Evolutionary conservation across 2,797 vertebrate genomes (phyloP).

Genomic region (Vipera ursinii): DNA sequence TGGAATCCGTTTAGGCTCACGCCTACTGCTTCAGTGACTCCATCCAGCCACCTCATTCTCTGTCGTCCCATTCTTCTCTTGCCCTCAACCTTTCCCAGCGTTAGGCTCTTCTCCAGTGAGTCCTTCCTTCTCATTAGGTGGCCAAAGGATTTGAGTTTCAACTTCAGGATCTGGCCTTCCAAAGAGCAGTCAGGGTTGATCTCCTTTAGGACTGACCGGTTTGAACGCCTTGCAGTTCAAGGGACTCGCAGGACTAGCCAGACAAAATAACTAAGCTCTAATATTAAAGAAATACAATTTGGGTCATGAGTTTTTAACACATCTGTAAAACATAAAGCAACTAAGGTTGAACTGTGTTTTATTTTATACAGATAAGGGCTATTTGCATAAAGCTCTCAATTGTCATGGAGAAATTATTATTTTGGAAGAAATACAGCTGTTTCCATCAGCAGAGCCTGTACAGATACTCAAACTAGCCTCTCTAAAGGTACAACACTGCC

Average conservation of each 20-base stretch:
- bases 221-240: no score
- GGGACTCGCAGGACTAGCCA: neutral
- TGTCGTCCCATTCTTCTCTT: no score
- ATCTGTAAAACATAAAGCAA: neutral
- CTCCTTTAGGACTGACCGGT: no score
- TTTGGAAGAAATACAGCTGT: slow-evolving; percentile 79
- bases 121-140: no score
- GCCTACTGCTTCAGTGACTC: no score
- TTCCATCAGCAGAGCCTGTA: slow-evolving; percentile 61
- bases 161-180: no score
- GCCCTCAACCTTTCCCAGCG: no score
- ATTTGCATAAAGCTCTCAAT: slow-evolving; percentile 78
- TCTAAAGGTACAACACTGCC: slow-evolving; percentile 64
- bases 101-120: no score
- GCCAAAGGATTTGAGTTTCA: no score
- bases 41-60: no score
- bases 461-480: slow-evolving; percentile 71
- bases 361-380: slow-evolving; percentile 74
- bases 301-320: neutral
- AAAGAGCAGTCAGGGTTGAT: no score
- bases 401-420: slow-evolving; percentile 76
- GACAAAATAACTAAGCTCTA: neutral
- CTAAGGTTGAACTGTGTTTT: slow-evolving; percentile 15
- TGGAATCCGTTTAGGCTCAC: no score
- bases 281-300: neutral